Base-by-base conservation (phyloP, 2,113 vertebrate genomes). In the Polypterus bichir region DNA sequence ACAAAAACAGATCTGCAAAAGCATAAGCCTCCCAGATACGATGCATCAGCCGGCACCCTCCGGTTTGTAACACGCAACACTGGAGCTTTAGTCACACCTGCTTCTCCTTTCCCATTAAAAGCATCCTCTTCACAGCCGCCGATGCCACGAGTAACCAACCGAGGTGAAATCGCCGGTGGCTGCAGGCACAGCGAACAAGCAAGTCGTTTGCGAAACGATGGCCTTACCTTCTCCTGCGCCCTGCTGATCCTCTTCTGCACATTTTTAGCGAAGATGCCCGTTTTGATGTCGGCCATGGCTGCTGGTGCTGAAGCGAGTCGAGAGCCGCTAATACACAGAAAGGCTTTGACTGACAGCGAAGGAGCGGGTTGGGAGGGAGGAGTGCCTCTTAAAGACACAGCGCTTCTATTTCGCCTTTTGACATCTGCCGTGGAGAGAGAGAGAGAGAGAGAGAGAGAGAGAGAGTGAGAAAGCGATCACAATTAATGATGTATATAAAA, bases 251-350 rank as follows among this genome's bases (percentile, higher is more conserved):
- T 84, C 68, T 98, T 98, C 79, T 98, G 93, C 47, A 97, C 94
- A 74, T 98, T 98, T 80, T 98, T 97, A 64, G 94, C 94, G 75
- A 98, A 97, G 67, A 98, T 82, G 73, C 94, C 94, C 3, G 91
- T 90, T 78, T 97, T 98, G 69, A 97, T 94, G 79, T 97, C 94
- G 70, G 94, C 94, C 94, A 97, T 97, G 85, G 84, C 81, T 83
- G 81, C 75, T 70, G 73, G 68, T 77, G 66, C 72, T 59, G 65
- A 68, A 67, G 62, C 63, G 72, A 67, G 63, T 68, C 9, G 64
- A 69, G 66, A 66, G n/a, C 63, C 64, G 71, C 69, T 71, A 74
- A 70, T 59, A 74, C 74, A 68, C 66, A 61, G 68, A 55, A 64
- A 63, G 62, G 55, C 48, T 65, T 64, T 66, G 65, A 57, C 57